Evolutionary conservation across 1,140 invertebrate species (phyloP).

Genomic region (Cotesia chilonis): DNA sequence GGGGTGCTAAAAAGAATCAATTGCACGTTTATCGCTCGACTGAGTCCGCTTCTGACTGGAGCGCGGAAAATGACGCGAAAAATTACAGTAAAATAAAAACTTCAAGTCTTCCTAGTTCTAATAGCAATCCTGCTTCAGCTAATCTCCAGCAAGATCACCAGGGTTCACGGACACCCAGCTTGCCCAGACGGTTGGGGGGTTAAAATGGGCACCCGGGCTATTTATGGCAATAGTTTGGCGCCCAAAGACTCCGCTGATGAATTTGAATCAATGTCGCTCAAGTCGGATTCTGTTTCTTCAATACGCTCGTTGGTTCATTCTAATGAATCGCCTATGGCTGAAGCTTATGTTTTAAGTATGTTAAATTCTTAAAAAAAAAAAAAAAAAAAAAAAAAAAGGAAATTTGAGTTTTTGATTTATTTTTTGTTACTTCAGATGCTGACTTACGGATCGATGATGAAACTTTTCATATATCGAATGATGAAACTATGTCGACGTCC

Average conservation of each 20-base stretch:
- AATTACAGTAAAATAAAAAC: slow-evolving; percentile 55
- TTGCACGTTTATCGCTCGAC: slow-evolving; percentile 53
- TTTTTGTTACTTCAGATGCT: slow-evolving; percentile 61
- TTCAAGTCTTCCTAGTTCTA: slow-evolving; percentile 58
- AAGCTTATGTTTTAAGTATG: slow-evolving; percentile 67
- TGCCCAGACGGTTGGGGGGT: slow-evolving; percentile 73
- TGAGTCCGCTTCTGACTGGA: slow-evolving; percentile 56
- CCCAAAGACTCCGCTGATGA: slow-evolving; percentile 60
- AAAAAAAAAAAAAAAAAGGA: no score
- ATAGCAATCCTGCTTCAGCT: slow-evolving; percentile 42
- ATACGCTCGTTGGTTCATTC: slow-evolving; percentile 56
- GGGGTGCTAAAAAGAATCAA: slow-evolving; percentile 49
- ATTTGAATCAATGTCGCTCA: slow-evolving; percentile 56
- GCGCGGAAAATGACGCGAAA: slow-evolving; percentile 44
- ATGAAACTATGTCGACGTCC: slow-evolving; percentile 73
- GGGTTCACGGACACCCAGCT: slow-evolving; percentile 61
- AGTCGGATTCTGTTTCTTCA: slow-evolving; percentile 60
- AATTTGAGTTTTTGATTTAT: no score
- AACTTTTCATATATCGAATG: slow-evolving; percentile 61
- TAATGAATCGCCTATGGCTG: slow-evolving; percentile 59
- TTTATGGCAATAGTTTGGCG: slow-evolving; percentile 57
- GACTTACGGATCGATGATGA: slow-evolving; percentile 67
- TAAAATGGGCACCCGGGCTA: slow-evolving; percentile 77
- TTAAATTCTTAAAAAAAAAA: slow-evolving; percentile 11
- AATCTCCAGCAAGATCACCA: slow-evolving; percentile 40